Base-by-base conservation (phyloP, 2,888 invertebrate species). In the Hypercompe scribonia region DNA sequence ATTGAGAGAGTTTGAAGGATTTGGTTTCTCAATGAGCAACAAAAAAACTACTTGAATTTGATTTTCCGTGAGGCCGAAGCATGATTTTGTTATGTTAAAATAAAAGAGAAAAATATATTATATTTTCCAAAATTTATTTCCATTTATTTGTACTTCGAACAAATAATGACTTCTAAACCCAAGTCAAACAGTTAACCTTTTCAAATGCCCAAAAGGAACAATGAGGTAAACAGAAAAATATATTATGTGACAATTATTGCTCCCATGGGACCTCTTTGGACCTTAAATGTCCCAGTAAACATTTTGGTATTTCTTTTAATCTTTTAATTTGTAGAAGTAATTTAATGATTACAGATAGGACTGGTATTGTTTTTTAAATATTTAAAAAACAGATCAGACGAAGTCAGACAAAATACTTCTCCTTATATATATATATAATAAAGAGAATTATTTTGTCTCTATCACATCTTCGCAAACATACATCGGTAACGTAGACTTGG, bases 281-380 rank as follows among this genome's bases (percentile, higher is more conserved):
- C 65, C 46, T 21, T 42, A 34, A 65, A 42, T 61, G 54, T 28
- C 18, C n/a, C 33, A 73, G 79, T 73, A 75, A 80, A 76, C 71
- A 68, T 28, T 70, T 71, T 73, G 1, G 46, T 77, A 83, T 82
- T 61, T 78, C 77, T 81, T 83, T 83, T 82, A 82, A 83, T 82
- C 83, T 76, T 80, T 72, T 67, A 74, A 81, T 81, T 83, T 70
- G 77, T 74, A 71, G 42, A 73, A 63, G 54, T 65, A 76, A 75
- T 75, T 76, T 76, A 64, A 66, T 28, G 70, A 65, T 68, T 50
- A 65, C n/a, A 28, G 42, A 28, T 7, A 18, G 58, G 42, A 13
- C 46, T 34, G 21, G 61, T 36, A 34, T 71, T 73, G 24, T 70
- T 65, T 39, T 50, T 54, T 54, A 33, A 3, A 24, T 13, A 66